phyloP scores from a whole-genome alignment of 2,113 vertebrate genomes.

The Heteronetta atricapilla region DNA sequence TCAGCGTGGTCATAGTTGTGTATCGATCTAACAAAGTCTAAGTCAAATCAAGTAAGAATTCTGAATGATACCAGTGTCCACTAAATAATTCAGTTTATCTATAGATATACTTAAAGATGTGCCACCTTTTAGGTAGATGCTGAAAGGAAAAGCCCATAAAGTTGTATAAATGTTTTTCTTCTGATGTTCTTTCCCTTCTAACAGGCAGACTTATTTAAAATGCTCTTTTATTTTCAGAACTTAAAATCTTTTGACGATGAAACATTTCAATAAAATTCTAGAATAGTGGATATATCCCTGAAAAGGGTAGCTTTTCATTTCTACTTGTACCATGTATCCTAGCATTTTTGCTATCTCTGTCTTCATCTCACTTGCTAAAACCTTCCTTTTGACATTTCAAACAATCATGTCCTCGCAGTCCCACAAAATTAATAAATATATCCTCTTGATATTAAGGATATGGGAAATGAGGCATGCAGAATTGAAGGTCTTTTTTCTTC shows the following conservation, averaged over 20 bases:
- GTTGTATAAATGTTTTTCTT: neutral
- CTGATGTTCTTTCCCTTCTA: conserved; percentile 8
- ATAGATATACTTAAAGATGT: neutral
- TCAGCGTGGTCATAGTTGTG: neutral
- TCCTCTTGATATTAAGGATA: neutral
- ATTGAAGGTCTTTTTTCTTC: neutral
- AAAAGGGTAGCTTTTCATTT: neutral
- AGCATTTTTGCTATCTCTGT: neutral
- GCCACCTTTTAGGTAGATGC: neutral
- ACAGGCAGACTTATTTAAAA: conserved; percentile 25
- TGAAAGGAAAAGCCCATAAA: conserved; percentile 20
- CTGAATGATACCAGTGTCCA: neutral
- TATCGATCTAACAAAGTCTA: neutral
- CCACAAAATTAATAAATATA: neutral
- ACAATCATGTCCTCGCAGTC: neutral
- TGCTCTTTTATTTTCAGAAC: neutral
- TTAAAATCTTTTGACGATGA: conserved; percentile 14
- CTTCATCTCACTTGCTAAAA: neutral
- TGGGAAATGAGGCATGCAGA: neutral
- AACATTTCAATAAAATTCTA: conserved; percentile 5
- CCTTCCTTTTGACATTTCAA: neutral
- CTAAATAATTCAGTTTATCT: neutral
- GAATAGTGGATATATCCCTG: neutral
- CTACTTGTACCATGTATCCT: neutral
- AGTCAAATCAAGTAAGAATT: neutral